phyloP scores from a whole-genome alignment of 1,140 invertebrate genomes.

The Caerostris extrusa region DNA sequence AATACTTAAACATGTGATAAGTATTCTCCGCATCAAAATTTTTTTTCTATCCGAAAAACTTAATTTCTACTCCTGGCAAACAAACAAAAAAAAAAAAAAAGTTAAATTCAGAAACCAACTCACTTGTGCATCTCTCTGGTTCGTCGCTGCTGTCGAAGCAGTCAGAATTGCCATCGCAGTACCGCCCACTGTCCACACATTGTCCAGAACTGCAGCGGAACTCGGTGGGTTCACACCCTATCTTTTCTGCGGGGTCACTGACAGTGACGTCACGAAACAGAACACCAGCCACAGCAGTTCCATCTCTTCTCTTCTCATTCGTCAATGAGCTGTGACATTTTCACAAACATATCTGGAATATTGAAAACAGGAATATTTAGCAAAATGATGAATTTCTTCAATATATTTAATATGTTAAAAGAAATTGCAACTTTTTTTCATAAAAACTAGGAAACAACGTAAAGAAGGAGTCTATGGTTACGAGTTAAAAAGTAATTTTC shows the following conservation, averaged over 20 bases:
- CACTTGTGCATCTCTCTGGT: conserved; percentile 66
- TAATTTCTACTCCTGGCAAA: no score
- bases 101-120: background rate
- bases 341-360: background rate
- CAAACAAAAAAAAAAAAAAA: no score
- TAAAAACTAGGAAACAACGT: no score
- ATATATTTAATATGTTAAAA: background rate
- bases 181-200: conserved; percentile 76
- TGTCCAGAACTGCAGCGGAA: conserved; percentile 77
- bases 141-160: conserved; percentile 78
- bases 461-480: no score
- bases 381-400: background rate
- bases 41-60: no score
- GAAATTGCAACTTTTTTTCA: background rate
- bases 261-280: background rate
- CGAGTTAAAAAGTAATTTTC: no score
- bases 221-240: conserved; percentile 76
- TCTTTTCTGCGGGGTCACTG: background rate
- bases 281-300: background rate
- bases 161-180: conserved; percentile 77
- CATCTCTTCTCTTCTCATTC: background rate
- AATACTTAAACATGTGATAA: no score
- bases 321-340: background rate
- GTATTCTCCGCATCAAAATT: no score
- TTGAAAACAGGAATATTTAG: background rate